These are phyloP conservation scores for Pempheris klunzingeri DNA, from an alignment of 2,797 vertebrate genomes.

Conservation along the genomic window DNA sequence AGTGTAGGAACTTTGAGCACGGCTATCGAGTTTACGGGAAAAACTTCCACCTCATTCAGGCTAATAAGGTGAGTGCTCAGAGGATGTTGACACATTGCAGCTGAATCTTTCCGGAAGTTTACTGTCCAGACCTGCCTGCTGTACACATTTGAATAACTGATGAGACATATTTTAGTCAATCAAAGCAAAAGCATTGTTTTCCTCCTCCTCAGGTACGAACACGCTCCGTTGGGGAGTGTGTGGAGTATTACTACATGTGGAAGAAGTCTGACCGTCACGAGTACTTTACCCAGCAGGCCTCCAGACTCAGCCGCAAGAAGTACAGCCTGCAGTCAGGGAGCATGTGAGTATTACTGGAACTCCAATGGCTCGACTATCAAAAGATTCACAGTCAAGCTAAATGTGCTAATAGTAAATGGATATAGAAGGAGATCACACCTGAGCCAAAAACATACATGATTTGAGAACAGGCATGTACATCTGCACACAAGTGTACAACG, in stretches of 20 bases:
- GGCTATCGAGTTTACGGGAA: conserved; percentile 97
- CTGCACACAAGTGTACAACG: not conserved
- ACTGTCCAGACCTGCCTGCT: not conserved
- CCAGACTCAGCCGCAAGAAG: conserved; percentile 91
- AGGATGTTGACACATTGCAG: not conserved
- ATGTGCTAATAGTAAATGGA: not conserved
- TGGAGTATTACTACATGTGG: conserved; percentile 98
- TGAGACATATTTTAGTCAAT: not conserved
- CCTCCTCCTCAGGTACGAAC: conserved; percentile 91
- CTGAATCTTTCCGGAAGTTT: not conserved
- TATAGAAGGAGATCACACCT: not conserved
- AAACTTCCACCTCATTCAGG: conserved; percentile 98
- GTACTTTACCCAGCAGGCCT: conserved; percentile 94
- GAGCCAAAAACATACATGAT: not conserved
- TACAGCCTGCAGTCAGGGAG: conserved; percentile 89
- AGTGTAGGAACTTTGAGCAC: conserved; percentile 94
- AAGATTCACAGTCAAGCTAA: too few species aligned
- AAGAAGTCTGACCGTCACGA: conserved; percentile 96
- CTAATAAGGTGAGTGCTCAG: conserved; percentile 90
- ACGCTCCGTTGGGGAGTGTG: conserved; percentile 94
- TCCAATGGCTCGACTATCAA: too few species aligned
- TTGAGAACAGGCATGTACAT: not conserved
- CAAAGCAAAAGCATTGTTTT: not conserved
- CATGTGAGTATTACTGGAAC: conserved; percentile 85
- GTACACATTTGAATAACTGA: not conserved